These are phyloP conservation scores for Empis livida DNA, from an alignment of 2,888 invertebrate genomes.

Conservation along the genomic window DNA sequence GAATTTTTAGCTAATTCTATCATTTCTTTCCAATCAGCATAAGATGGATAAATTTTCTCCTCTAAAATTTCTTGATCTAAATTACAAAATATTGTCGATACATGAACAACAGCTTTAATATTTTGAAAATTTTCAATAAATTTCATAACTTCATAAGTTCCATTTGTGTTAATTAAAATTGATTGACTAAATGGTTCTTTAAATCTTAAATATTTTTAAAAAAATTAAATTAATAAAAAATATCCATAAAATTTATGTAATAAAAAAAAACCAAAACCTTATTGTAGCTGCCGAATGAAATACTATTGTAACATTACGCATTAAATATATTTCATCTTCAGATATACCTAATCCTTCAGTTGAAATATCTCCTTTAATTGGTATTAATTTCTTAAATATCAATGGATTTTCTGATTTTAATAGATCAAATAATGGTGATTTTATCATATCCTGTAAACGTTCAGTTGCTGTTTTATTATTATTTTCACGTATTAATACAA, in stretches of 20 bases:
- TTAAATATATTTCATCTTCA: constrained; percentile 37
- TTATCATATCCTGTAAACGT: constrained; percentile 46
- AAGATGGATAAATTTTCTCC: constrained; percentile 41
- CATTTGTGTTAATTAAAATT: constrained; percentile 17
- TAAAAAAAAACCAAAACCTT: no score
- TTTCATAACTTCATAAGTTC: constrained; percentile 49
- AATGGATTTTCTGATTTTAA: constrained; percentile 41
- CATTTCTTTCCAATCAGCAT: constrained; percentile 54
- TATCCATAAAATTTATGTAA: no score
- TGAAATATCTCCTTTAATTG: constrained; percentile 49
- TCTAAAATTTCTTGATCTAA: constrained; percentile 58
- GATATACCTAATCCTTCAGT: constrained; percentile 44
- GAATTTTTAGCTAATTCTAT: constrained; percentile 49
- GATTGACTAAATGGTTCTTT: background rate
- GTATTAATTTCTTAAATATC: constrained; percentile 46
- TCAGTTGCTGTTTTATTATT: constrained; percentile 50
- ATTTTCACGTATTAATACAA: constrained; percentile 61
- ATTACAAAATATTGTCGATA: constrained; percentile 81
- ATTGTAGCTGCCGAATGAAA: constrained; percentile 73
- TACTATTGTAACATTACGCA: constrained; percentile 51
- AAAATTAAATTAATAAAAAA: no score
- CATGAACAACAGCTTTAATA: constrained; percentile 55
- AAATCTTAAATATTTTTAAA: constrained; percentile 41
- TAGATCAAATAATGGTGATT: constrained; percentile 36
- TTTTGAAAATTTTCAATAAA: constrained; percentile 43